Evolutionary conservation across 2,113 vertebrate genomes (phyloP).

Genomic region (Ciconia stormi): DNA sequence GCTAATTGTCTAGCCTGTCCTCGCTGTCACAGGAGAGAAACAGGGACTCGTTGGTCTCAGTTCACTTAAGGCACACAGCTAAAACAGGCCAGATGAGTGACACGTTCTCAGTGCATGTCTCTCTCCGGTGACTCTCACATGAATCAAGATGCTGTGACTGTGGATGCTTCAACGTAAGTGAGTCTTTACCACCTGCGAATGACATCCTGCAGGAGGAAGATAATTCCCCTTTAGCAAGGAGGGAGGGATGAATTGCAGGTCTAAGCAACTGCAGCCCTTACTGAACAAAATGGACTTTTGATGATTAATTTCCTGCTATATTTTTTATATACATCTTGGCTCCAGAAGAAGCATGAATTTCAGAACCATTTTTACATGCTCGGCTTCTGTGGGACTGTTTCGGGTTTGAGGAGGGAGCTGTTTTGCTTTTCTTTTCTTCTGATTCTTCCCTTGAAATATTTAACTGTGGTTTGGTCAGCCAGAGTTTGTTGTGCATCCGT

Average conservation of each 20-base stretch:
- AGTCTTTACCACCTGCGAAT: not conserved
- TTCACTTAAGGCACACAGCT: slow-evolving; percentile 3
- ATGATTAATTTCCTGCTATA: not conserved
- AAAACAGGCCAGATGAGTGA: not conserved
- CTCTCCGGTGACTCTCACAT: not conserved
- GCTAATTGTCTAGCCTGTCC: not conserved
- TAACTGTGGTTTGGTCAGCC: not conserved
- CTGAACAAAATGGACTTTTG: not conserved
- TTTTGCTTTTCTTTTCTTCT: not conserved
- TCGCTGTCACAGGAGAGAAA: not conserved
- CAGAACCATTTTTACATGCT: not conserved
- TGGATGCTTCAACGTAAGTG: not conserved
- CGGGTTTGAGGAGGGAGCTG: not conserved
- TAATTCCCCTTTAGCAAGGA: not conserved
- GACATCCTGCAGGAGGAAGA: not conserved
- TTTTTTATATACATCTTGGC: not conserved
- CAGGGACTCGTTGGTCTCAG: not conserved
- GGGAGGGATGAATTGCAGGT: not conserved
- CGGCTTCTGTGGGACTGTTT: not conserved
- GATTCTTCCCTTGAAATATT: not conserved
- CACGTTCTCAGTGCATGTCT: not conserved
- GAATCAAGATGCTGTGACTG: not conserved
- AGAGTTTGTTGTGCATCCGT: not conserved
- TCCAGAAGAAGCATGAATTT: not conserved
- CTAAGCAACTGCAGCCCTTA: not conserved